phyloP scores from a whole-genome alignment of 2,888 invertebrate species.

The Ellobium chinense region DNA sequence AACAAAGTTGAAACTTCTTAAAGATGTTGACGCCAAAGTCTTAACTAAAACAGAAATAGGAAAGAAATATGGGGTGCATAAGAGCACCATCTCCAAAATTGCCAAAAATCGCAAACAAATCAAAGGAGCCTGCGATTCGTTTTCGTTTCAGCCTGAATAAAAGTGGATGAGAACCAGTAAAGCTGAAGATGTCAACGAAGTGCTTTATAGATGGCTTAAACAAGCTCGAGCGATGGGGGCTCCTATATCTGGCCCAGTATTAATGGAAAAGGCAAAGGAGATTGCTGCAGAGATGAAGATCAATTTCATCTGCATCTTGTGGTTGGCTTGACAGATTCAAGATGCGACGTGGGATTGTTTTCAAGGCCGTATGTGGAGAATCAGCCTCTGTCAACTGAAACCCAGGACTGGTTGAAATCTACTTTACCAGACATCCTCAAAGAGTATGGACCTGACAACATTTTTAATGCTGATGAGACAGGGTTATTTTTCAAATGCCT shows the following conservation, averaged over 20 bases:
- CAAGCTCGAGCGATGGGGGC: neutral
- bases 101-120: neutral
- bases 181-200: neutral
- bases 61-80: neutral
- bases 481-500: slow-evolving; percentile 52
- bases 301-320: slow-evolving; percentile 40
- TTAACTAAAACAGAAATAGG: neutral
- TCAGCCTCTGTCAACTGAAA: neutral
- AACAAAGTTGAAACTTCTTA: neutral
- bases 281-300: slow-evolving; percentile 41
- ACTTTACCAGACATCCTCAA: too few species aligned
- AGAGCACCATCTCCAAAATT: neutral
- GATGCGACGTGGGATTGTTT: slow-evolving; percentile 45
- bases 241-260: neutral
- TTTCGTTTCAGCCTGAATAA: neutral
- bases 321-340: slow-evolving; percentile 52
- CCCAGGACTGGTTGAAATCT: neutral
- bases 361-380: slow-evolving; percentile 12
- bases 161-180: neutral
- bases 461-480: slow-evolving; percentile 58
- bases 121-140: neutral
- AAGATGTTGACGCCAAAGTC: neutral
- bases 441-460: slow-evolving; percentile 46
- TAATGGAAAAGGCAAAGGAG: slow-evolving; percentile 39
- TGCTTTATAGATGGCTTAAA: neutral